Percentiles rank a stretch among this genome's conserved stretches.
Evolutionary conservation across 2,888 invertebrate species (phyloP).

Genomic region (Lithodes maja): DNA sequence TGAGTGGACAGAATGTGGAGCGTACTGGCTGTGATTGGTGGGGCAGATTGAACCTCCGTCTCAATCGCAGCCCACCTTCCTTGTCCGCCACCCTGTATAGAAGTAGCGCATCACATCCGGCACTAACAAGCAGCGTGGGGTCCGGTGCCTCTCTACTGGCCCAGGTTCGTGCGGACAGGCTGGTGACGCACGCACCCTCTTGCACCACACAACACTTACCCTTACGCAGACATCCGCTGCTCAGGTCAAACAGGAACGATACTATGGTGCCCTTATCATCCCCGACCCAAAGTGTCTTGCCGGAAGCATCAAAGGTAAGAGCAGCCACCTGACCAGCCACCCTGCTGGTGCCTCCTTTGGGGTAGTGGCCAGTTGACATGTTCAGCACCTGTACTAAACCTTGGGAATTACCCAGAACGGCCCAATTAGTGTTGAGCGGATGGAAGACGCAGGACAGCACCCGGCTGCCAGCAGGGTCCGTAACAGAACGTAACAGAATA

Average conservation of each 20-base stretch:
- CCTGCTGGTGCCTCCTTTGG: slow-evolving; percentile 72
- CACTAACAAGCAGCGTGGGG: slow-evolving; percentile 86
- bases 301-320: slow-evolving; percentile 85
- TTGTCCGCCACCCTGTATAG: slow-evolving; percentile 82
- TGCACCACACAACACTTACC: slow-evolving; percentile 79
- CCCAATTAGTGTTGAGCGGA: slow-evolving; percentile 89
- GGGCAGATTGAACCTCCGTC: slow-evolving; percentile 81
- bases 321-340: slow-evolving; percentile 78
- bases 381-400: slow-evolving; percentile 87
- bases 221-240: slow-evolving; percentile 82
- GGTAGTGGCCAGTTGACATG: slow-evolving; percentile 88
- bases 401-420: slow-evolving; percentile 84
- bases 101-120: slow-evolving; percentile 84
- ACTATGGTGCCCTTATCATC: slow-evolving; percentile 84
- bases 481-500: slow-evolving; percentile 81
- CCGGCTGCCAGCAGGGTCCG: slow-evolving; percentile 78
- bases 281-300: slow-evolving; percentile 87
- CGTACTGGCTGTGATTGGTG: slow-evolving; percentile 80
- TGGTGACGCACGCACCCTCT: slow-evolving; percentile 82
- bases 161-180: slow-evolving; percentile 87
- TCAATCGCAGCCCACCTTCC: slow-evolving; percentile 81
- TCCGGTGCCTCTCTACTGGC: slow-evolving; percentile 84
- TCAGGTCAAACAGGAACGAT: slow-evolving; percentile 82
- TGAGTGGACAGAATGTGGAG: slow-evolving; percentile 89
- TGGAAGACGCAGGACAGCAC: slow-evolving; percentile 86